Evolutionary conservation across 2,888 invertebrate genomes (phyloP).

Genomic region (Petrolisthes manimaculis): DNA sequence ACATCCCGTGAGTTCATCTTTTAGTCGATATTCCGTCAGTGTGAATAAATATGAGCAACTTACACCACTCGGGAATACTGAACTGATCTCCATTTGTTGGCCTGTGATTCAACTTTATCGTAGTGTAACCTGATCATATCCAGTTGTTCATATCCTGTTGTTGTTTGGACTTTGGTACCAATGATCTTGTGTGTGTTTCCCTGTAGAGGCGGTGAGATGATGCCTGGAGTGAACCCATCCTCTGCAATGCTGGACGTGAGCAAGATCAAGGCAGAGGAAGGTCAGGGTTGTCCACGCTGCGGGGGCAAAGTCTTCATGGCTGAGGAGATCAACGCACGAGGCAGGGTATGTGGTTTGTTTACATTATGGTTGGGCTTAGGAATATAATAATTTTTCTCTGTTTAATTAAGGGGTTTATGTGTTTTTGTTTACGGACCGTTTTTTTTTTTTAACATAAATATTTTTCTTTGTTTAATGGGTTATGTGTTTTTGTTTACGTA

Average conservation of each 20-base stretch:
- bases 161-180: no score
- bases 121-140: no score
- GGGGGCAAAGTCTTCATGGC: constrained; percentile 91
- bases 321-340: constrained; percentile 91
- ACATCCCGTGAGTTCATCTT: constrained; percentile 50
- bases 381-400: background rate
- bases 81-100: no score
- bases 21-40: no score
- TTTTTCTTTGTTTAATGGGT: no score
- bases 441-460: no score
- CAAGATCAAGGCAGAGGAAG: constrained; percentile 83
- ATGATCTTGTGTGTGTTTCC: constrained; percentile 45
- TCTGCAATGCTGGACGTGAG: constrained; percentile 80
- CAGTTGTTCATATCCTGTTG: no score
- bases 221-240: constrained; percentile 56
- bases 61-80: no score
- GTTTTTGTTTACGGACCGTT: background rate
- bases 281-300: constrained; percentile 89
- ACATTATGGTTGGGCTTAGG: background rate
- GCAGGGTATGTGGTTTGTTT: constrained; percentile 76
- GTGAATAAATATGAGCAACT: no score
- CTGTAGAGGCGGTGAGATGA: constrained; percentile 59
- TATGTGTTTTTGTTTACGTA: background rate
- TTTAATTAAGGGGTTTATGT: no score
- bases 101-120: no score